phyloP scores from a whole-genome alignment of 1,140 invertebrate genomes.

The Drosophila ogumai region DNA sequence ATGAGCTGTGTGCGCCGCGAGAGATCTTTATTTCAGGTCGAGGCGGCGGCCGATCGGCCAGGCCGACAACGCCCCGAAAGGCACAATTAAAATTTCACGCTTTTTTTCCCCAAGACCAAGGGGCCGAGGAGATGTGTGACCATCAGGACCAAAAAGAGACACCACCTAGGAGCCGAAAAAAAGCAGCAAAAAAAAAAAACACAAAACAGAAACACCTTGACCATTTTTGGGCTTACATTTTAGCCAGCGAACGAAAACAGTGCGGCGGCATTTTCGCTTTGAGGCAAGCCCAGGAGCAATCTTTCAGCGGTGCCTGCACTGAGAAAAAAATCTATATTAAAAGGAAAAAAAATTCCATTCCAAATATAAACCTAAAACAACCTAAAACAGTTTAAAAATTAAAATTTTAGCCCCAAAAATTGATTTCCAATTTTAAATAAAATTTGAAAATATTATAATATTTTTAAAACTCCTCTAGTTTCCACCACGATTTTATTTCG shows the following conservation, averaged over 20 bases:
- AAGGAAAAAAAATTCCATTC: no score
- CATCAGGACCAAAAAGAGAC: conserved; percentile 61
- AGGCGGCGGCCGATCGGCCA: conserved; percentile 51
- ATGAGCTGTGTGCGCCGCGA: conserved; percentile 67
- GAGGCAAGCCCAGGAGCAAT: conserved; percentile 51
- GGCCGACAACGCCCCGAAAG: conserved; percentile 79
- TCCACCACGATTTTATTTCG: background rate
- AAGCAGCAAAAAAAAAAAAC: background rate
- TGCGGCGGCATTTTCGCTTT: conserved; percentile 72
- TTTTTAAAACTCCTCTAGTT: no score
- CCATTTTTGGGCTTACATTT: conserved; percentile 65
- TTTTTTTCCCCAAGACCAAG: conserved; percentile 25
- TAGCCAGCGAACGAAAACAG: conserved; percentile 42
- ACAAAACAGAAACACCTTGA: conserved; percentile 36
- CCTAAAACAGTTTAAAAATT: background rate
- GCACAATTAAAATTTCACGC: conserved; percentile 82
- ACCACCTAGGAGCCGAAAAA: conserved; percentile 44
- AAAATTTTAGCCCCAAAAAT: background rate
- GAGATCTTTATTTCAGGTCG: conserved; percentile 79
- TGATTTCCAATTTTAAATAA: background rate
- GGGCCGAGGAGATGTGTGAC: conserved; percentile 4
- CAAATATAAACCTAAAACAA: background rate
- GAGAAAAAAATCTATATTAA: background rate
- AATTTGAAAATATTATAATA: background rate
- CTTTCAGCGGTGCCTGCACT: conserved; percentile 25